phyloP scores from a whole-genome alignment of 2,797 vertebrate genomes.

The Dipus sagitta region DNA sequence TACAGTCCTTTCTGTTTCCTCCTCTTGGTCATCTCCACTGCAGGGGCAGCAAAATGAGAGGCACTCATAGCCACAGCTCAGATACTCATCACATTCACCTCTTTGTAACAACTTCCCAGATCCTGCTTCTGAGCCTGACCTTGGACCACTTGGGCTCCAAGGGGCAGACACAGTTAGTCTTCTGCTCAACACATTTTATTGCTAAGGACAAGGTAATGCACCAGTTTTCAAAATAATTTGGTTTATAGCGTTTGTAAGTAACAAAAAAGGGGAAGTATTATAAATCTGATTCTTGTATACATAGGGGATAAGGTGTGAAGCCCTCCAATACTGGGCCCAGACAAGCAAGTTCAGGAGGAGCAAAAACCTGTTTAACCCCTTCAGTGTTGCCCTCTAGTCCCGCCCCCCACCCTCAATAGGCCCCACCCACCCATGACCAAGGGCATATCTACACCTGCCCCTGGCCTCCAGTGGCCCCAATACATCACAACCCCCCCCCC shows the following conservation, averaged over 20 bases:
- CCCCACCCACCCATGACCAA: slow-evolving; percentile 68
- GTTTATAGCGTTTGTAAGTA: slow-evolving; percentile 89
- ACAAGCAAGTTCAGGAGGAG: slow-evolving; percentile 83
- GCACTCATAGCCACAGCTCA: neutral
- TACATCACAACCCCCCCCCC: slow-evolving; percentile 71
- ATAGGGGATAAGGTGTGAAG: slow-evolving; percentile 77
- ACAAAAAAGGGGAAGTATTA: slow-evolving; percentile 86
- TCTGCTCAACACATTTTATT: slow-evolving; percentile 89
- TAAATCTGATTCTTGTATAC: slow-evolving; percentile 87
- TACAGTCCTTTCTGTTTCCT: neutral
- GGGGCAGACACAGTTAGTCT: slow-evolving; percentile 78
- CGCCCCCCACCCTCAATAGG: slow-evolving; percentile 46
- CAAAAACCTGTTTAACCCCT: slow-evolving; percentile 80
- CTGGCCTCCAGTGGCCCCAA: slow-evolving; percentile 69
- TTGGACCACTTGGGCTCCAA: slow-evolving; percentile 64
- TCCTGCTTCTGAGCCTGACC: slow-evolving; percentile 64
- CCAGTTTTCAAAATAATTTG: slow-evolving; percentile 89
- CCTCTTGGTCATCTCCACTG: neutral
- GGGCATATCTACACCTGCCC: slow-evolving; percentile 51
- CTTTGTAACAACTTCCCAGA: neutral
- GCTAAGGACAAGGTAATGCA: slow-evolving; percentile 89
- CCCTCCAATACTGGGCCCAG: slow-evolving; percentile 82
- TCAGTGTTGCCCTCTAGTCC: slow-evolving; percentile 73
- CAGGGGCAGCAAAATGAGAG: neutral
- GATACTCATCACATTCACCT: neutral